phyloP scores from a whole-genome alignment of 1,140 invertebrate species.

The Drosophila parabipectinata region DNA sequence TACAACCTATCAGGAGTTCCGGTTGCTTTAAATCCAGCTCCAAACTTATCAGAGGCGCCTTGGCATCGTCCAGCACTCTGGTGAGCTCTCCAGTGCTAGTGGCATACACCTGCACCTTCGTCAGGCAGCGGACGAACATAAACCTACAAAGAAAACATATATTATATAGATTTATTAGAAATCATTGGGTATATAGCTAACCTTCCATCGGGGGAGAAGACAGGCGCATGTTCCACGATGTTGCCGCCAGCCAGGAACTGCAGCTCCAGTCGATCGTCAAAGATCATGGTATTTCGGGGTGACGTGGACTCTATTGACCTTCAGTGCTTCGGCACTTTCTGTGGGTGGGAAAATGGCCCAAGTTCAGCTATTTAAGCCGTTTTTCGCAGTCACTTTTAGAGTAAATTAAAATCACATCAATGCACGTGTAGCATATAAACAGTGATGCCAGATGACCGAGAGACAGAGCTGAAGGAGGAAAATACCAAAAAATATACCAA shows the following conservation, averaged over 20 bases:
- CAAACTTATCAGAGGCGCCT: conserved; percentile 85
- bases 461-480: no score
- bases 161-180: conserved; percentile 13
- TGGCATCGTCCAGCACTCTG: conserved; percentile 85
- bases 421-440: conserved; percentile 35
- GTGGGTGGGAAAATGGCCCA: background rate
- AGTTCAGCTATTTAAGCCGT: background rate
- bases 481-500: background rate
- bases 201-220: conserved; percentile 88
- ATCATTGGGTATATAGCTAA: conserved; percentile 81
- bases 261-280: conserved; percentile 71
- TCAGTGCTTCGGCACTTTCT: conserved; percentile 27
- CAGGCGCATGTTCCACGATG: conserved; percentile 86
- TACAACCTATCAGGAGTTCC: conserved; percentile 85
- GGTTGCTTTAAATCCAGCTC: conserved; percentile 83
- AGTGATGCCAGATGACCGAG: background rate
- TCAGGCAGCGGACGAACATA: conserved; percentile 86
- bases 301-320: background rate
- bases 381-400: conserved; percentile 8
- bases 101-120: conserved; percentile 86
- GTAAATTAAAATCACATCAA: conserved; percentile 35
- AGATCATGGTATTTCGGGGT: conserved; percentile 53
- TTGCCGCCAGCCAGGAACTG: conserved; percentile 86
- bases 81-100: conserved; percentile 85
- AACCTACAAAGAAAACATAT: conserved; percentile 81